Evolutionary conservation across 2,113 vertebrate species (phyloP).

Genomic region (Podilymbus podiceps): DNA sequence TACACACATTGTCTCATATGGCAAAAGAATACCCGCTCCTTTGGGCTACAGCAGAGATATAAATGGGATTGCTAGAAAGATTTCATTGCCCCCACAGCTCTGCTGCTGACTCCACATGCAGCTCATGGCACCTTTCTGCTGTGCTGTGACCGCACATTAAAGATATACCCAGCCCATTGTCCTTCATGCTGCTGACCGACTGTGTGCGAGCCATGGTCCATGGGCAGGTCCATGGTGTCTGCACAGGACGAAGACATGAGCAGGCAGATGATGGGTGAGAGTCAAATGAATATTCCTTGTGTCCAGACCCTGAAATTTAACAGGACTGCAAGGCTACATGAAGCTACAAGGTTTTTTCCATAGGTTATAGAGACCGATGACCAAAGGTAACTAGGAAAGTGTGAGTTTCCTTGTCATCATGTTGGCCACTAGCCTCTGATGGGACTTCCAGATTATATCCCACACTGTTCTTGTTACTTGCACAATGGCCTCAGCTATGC

Average conservation of each 20-base stretch:
- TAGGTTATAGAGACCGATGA: neutral
- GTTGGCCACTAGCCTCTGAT: neutral
- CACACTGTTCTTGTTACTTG: neutral
- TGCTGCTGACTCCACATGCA: neutral
- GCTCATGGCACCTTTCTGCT: neutral
- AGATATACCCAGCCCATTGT: neutral
- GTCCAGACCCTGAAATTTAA: neutral
- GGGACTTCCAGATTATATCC: neutral
- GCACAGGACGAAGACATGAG: neutral
- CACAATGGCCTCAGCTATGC: neutral
- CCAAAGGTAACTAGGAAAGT: neutral
- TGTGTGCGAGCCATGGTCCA: neutral
- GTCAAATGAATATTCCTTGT: neutral
- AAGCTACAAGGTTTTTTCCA: neutral
- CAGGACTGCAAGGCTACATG: neutral
- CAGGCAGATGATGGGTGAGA: neutral
- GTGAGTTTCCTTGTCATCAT: neutral
- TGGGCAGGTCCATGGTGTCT: fast-evolving
- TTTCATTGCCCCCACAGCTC: neutral
- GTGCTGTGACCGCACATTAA: neutral
- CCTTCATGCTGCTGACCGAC: neutral
- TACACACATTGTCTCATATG: neutral
- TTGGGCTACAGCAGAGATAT: neutral
- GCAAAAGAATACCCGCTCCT: neutral
- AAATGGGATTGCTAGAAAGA: neutral